Evolutionary conservation across 1,140 invertebrate genomes (phyloP), one percentile per base, ranked within the genome.

Genomic region (Aplysia californica): DNA sequence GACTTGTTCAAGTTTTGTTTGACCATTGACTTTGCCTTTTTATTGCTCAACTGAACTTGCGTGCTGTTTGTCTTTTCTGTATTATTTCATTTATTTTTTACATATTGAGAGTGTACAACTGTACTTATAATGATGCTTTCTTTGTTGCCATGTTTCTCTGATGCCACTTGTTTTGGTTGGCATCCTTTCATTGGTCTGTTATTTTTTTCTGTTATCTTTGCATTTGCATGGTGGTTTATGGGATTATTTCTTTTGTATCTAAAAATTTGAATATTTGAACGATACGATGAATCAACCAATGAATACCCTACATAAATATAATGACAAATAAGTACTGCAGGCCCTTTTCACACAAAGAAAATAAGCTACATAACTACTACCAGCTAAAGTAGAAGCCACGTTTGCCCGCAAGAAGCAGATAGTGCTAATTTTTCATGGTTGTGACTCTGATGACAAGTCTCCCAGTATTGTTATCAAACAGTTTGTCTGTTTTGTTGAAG

Each of bases 291-390:
- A 83, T 26, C 86, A 88, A 67, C 89, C 88, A 18, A 89, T 88
- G 86, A 65, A 76, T 75, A 58, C 82, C 84, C 44, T 70, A 80
- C 38, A 61, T 80, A 61, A 84, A 88, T 55, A 87, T 89, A 75
- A 80, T 77, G 20, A 55, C 79, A 50, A 85, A 82, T 31, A 84
- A 84, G 69, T 84, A 90, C 75, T 89, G 88, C 79, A 82, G 86
- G 61, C 89, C 87, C 83, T 84, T 89, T 35, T 83, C 84, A 85
- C 38, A 87, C 89, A 38, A 89, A 86, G 84, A 83, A 82, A 82
- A 88, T 89, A 83, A 70, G 61, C 29, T 68, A 55, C 29, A 39
- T 50, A 26, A 44, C 1, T 38, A 33, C 23, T 65, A 21, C 26
- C 55, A 26, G 15, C 71, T 2, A 26, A 21, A 15, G n/a, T 56